These are phyloP conservation scores for Paracanthobrama guichenoti DNA, from an alignment of 2,113 vertebrate genomes.

Conservation along the genomic window DNA sequence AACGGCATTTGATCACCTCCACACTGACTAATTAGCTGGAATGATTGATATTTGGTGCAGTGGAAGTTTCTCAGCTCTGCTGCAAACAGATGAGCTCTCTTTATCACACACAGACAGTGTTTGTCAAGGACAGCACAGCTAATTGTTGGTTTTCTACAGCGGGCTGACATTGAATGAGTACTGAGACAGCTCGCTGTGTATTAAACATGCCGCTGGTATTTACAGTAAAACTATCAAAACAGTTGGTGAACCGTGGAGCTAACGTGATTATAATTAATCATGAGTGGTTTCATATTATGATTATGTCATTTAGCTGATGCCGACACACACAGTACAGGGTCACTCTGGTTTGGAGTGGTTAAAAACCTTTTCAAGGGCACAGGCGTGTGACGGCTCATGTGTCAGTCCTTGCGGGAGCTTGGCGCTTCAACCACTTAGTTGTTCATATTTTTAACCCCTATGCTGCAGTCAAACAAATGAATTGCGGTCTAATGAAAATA, in stretches of 20 bases:
- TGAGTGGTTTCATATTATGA: not conserved
- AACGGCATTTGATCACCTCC: not conserved
- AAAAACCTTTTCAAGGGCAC: not conserved
- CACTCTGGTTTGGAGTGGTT: not conserved
- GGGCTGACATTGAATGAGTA: not conserved
- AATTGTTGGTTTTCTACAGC: conserved; percentile 14
- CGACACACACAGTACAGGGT: not conserved
- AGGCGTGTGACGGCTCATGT: not conserved
- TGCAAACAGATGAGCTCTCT: not conserved
- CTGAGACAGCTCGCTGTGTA: not conserved
- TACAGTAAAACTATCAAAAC: conserved; percentile 18
- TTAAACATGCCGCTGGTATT: not conserved
- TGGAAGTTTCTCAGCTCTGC: not conserved
- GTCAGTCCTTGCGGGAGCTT: not conserved
- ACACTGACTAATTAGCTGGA: not conserved
- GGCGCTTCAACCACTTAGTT: not conserved
- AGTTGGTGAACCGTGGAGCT: not conserved
- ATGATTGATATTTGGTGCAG: not conserved
- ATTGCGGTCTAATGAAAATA: not conserved
- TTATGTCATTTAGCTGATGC: not conserved
- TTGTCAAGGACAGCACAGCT: not conserved
- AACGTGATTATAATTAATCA: not conserved
- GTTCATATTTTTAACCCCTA: not conserved
- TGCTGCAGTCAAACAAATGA: not conserved
- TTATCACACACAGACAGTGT: conserved; percentile 17